Evolutionary conservation across 2,113 vertebrate genomes (phyloP), one percentile per base, ranked within the genome.

Genomic region (Thalassarche chlororhynchos): DNA sequence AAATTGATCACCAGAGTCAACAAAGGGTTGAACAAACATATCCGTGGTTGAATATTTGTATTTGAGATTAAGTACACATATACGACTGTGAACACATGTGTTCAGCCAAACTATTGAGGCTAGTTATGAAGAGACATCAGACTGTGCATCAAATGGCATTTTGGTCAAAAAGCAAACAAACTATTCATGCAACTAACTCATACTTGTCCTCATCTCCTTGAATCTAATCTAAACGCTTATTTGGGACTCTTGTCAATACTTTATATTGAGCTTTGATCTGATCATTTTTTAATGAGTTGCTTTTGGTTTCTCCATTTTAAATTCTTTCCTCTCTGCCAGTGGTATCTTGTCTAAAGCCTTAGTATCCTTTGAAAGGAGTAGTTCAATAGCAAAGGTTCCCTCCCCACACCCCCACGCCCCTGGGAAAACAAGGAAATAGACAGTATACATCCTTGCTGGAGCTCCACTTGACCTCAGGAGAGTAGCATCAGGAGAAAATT

Each of bases 1-100:
- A 89, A 96, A 96, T 83, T 96, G 95, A 95, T 94, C 94, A 95
- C 89, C 49, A 94, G 81, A 96, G 93, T 96, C 86, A 97, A 97
- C 89, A 94, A 69, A 87, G 84, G 16, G 54, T 76, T 96, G 95
- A 95, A 96, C 81, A 97, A 97, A 97, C 94, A 94, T 66, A 92
- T 81, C 75, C 7, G 0, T 20, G 66, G 78, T n/a, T 51, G 74
- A 97, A 84, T 97, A 94, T 97, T 97, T 97, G 94, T 95, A 95
- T 95, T 97, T 87, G 84, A 96, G 91, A 97, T 96, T 97, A 97
- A 88, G 89, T 94, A 95, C 89, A 96, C 93, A 87, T 70, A 89
- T 83, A 91, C 9, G 34, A 94, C 81, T 61, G 61, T 61, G 91
- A 92, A 95, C 17, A 12, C 69, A 3, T 72, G 62, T 86, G 74